These are phyloP conservation scores for Hippocampus kuda DNA, from an alignment of 2,797 vertebrate genomes.

Conservation along the genomic window DNA sequence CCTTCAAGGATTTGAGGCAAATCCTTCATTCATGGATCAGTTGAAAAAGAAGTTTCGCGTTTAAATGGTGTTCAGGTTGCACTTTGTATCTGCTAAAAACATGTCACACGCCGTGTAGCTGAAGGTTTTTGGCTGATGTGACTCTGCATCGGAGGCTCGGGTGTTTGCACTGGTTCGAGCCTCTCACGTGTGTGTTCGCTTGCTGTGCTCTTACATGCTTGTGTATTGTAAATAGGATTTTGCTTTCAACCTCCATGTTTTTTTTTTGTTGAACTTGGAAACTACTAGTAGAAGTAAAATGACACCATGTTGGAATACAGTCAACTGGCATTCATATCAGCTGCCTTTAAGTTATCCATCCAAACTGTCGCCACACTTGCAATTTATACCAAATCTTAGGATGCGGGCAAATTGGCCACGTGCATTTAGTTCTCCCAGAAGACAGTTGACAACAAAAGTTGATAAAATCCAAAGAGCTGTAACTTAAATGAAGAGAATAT, in stretches of 20 bases:
- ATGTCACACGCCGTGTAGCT: slow-evolving; percentile 58
- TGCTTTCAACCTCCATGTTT: slow-evolving; percentile 2
- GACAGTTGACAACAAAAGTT: slow-evolving; percentile 3
- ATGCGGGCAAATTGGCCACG: not conserved
- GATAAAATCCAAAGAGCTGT: slow-evolving; percentile 35
- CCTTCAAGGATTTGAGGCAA: slow-evolving; percentile 11
- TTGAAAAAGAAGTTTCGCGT: not conserved
- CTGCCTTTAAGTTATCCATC: not conserved
- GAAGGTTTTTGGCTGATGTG: slow-evolving; percentile 25
- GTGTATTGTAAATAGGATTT: slow-evolving; percentile 48
- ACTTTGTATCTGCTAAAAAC: slow-evolving; percentile 23
- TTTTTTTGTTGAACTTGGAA: not conserved
- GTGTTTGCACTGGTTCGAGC: slow-evolving; percentile 12
- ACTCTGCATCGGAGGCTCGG: slow-evolving; percentile 11
- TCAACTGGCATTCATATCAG: slow-evolving; percentile 3
- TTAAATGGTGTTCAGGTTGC: not conserved
- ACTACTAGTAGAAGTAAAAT: not conserved
- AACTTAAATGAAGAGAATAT: slow-evolving; percentile 25
- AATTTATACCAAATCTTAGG: slow-evolving; percentile 12
- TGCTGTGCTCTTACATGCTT: slow-evolving; percentile 21
- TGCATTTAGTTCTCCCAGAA: slow-evolving; percentile 3
- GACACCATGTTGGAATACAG: not conserved
- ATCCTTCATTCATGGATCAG: not conserved
- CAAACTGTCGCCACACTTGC: slow-evolving; percentile 3
- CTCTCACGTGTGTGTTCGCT: slow-evolving; percentile 25